phyloP scores from a whole-genome alignment of 2,113 vertebrate species.

The Corythoichthys intestinalis region DNA sequence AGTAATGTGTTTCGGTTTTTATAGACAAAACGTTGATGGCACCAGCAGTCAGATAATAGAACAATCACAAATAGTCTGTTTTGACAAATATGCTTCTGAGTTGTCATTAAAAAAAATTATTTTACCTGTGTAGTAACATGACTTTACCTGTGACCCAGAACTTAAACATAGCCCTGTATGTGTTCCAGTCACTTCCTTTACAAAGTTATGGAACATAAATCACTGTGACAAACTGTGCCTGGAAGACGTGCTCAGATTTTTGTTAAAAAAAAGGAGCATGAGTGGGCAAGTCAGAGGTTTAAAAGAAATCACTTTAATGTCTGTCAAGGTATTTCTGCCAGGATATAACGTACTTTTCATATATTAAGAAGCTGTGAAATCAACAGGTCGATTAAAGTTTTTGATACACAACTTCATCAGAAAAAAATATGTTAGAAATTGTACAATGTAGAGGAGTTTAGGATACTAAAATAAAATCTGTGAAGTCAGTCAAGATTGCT shows the following conservation, averaged over 20 bases:
- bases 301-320: constrained; percentile 25
- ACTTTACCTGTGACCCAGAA: constrained; percentile 46
- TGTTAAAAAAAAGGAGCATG: constrained; percentile 35
- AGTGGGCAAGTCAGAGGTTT: constrained; percentile 44
- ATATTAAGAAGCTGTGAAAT: constrained; percentile 44
- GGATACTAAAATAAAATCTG: constrained; percentile 14
- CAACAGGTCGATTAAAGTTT: constrained; percentile 24
- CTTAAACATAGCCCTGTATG: constrained; percentile 29
- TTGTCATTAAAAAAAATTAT: constrained; percentile 25
- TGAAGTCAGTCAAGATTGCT: constrained; percentile 1
- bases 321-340: constrained; percentile 34
- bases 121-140: constrained; percentile 30
- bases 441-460: constrained; percentile 5
- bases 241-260: constrained; percentile 32
- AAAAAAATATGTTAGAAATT: background rate
- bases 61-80: constrained; percentile 21
- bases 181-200: constrained; percentile 33
- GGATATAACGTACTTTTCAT: constrained; percentile 38
- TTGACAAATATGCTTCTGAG: constrained; percentile 15
- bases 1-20: constrained; percentile 48
- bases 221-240: constrained; percentile 27
- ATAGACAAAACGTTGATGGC: constrained; percentile 45
- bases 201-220: constrained; percentile 48
- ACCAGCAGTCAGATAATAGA: constrained; percentile 49
- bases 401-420: constrained; percentile 27